Percentiles rank a stretch among this genome's conserved stretches.
Evolutionary conservation across 2,113 vertebrate genomes (phyloP).

Genomic region (Rhinoptilus africanus): DNA sequence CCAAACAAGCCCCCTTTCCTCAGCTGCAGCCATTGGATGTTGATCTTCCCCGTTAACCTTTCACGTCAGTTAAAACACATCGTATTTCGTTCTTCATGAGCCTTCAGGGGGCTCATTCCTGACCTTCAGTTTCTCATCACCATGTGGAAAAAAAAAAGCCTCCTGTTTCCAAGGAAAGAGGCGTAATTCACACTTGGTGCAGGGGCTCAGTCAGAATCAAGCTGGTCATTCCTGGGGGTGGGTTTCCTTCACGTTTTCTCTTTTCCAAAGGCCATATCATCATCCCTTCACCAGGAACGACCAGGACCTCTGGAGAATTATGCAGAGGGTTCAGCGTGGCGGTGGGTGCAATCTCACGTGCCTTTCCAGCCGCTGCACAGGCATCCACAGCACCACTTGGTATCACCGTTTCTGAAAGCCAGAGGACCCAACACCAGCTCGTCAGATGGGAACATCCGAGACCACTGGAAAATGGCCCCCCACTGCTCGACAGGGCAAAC

Average conservation of each 20-base stretch:
- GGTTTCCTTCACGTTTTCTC: not conserved
- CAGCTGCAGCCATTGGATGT: not conserved
- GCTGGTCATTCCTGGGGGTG: not conserved
- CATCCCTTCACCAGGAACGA: not conserved
- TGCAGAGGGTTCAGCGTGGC: rapidly evolving
- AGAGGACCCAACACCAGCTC: not conserved
- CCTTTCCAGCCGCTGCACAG: not conserved
- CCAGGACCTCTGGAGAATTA: not conserved
- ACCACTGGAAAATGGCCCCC: not conserved
- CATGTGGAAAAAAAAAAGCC: not conserved
- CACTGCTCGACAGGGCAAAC: not conserved
- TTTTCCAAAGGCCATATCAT: not conserved
- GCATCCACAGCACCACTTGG: not conserved
- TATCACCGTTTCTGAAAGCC: not conserved
- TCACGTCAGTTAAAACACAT: not conserved
- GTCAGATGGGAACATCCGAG: rapidly evolving
- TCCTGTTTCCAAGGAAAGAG: conserved; percentile 11
- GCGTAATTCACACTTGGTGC: not conserved
- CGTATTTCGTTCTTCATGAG: not conserved
- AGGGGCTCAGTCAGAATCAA: not conserved
- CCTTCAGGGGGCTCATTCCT: conserved; percentile 34
- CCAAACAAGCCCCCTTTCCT: conserved; percentile 25
- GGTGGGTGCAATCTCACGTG: rapidly evolving
- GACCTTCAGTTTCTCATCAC: conserved; percentile 41
- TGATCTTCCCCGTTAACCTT: conserved; percentile 21